Conservation (phyloP, 2,113 vertebrate genomes). For the Antigone vipio region DNA sequence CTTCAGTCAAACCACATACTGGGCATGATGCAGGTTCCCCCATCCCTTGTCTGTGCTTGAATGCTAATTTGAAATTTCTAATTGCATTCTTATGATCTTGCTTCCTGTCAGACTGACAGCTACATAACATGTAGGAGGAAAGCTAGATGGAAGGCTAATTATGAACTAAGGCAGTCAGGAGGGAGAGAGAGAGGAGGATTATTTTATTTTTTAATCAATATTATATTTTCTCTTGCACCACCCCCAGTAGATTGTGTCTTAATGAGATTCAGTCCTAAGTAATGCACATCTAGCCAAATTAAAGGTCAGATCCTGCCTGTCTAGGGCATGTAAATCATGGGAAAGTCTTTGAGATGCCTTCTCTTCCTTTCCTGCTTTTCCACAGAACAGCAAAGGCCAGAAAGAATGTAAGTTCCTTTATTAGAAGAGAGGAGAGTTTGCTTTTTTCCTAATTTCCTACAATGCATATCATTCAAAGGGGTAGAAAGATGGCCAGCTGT, state of each 20-base stretch:
- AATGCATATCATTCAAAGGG: neutral
- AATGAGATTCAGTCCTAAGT: constrained; percentile 18
- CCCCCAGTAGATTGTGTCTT: constrained; percentile 14
- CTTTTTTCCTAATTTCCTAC: neutral
- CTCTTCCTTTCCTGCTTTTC: neutral
- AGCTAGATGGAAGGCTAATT: constrained; percentile 34
- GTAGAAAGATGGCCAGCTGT: neutral
- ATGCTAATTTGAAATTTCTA: constrained; percentile 40
- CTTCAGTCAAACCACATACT: neutral
- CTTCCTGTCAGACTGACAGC: constrained; percentile 2
- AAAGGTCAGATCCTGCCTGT: constrained; percentile 21
- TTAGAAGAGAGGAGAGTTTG: neutral
- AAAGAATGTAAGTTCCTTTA: neutral
- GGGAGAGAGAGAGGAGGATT: neutral
- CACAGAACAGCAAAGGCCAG: neutral
- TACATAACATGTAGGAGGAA: constrained; percentile 3
- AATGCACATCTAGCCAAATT: constrained; percentile 39
- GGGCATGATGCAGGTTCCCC: neutral
- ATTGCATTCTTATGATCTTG: neutral
- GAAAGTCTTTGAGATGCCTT: neutral
- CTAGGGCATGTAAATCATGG: neutral
- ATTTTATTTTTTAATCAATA: constrained; percentile 56
- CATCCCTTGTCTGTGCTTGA: neutral
- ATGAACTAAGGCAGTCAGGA: constrained; percentile 10
- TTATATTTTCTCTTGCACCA: constrained; percentile 22